Evolutionary conservation across 1,140 invertebrate species (phyloP).

Genomic region (Octopus sinensis): DNA sequence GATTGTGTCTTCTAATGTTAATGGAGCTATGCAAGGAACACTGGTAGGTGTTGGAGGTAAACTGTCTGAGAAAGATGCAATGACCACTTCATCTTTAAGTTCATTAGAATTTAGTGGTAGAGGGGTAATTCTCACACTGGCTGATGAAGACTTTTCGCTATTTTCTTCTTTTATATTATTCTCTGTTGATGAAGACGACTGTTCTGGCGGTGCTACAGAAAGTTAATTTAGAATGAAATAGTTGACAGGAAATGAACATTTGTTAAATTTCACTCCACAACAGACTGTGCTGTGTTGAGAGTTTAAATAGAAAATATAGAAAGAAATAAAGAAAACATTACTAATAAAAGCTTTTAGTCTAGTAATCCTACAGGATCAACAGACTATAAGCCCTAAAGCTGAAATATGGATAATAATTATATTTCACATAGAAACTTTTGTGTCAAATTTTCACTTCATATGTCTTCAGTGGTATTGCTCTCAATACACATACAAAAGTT

Average conservation of each 20-base stretch:
- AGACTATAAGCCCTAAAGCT: too few species aligned
- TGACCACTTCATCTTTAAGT: not conserved
- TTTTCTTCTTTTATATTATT: not conserved
- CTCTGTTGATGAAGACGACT: not conserved
- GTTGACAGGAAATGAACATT: constrained; percentile 13
- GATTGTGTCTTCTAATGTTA: not conserved
- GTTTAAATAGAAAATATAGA: not conserved
- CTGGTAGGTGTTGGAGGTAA: not conserved
- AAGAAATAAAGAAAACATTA: too few species aligned
- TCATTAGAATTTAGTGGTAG: not conserved
- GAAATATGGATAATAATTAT: too few species aligned
- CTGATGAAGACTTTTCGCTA: not conserved
- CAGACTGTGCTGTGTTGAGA: constrained; percentile 3
- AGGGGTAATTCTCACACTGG: not conserved
- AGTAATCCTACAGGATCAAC: too few species aligned
- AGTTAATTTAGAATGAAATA: constrained; percentile 17
- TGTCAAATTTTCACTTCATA: too few species aligned
- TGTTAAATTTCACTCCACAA: not conserved
- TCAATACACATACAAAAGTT: too few species aligned
- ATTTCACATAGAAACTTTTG: too few species aligned
- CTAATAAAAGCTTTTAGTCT: too few species aligned
- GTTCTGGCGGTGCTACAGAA: constrained; percentile 12
- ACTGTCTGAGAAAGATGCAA: not conserved
- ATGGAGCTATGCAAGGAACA: not conserved
- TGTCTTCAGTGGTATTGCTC: too few species aligned